These are phyloP conservation scores for Schizaphis graminum DNA, from an alignment of 2,888 invertebrate species.

Conservation along the genomic window DNA sequence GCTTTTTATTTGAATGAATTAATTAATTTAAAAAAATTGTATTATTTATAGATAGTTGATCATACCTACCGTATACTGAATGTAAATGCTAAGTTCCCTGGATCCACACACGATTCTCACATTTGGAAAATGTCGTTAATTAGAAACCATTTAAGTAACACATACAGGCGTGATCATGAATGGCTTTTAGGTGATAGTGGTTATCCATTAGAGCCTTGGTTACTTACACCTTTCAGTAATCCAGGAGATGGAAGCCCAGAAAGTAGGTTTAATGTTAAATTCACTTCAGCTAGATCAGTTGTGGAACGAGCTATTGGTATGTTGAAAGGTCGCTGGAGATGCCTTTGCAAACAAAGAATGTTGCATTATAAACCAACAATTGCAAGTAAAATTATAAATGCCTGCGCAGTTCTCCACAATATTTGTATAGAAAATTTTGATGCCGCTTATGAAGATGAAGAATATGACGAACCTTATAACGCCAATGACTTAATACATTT, in stretches of 20 bases:
- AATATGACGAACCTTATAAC: neutral
- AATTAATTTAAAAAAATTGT: neutral
- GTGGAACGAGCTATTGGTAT: constrained; percentile 57
- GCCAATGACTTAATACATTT: neutral
- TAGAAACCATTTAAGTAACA: constrained; percentile 16
- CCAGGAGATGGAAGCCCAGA: constrained; percentile 23
- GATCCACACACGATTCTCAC: constrained; percentile 39
- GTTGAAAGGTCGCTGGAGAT: constrained; percentile 53
- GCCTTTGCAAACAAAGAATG: constrained; percentile 39
- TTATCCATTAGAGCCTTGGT: constrained; percentile 43
- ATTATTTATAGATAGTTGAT: constrained; percentile 42
- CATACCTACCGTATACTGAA: constrained; percentile 46
- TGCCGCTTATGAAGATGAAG: neutral
- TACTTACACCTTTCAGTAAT: constrained; percentile 41
- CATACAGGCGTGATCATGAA: constrained; percentile 6
- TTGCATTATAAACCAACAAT: constrained; percentile 51
- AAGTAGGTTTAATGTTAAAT: neutral
- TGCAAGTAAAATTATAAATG: constrained; percentile 55
- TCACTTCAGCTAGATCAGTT: neutral
- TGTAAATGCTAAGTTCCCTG: constrained; percentile 48
- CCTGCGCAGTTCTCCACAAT: constrained; percentile 53
- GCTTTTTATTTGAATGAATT: neutral
- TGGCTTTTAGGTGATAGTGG: constrained; percentile 61
- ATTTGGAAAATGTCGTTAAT: constrained; percentile 40
- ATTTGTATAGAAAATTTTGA: constrained; percentile 26